Evolutionary conservation across 1,140 invertebrate genomes (phyloP).

Genomic region (Apis cerana): DNA sequence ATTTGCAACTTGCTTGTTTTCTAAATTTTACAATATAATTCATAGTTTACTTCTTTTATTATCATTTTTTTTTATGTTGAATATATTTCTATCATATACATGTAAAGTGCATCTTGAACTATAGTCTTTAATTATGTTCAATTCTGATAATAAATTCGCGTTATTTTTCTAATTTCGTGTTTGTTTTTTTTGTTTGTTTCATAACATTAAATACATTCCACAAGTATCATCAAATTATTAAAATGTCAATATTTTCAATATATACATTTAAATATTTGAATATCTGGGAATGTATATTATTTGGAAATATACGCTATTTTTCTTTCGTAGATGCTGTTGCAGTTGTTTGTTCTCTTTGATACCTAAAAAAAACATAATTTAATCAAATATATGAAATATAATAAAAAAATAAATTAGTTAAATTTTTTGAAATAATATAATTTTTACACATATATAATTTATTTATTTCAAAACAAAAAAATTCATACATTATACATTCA

Average conservation of each 20-base stretch:
- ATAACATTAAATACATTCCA: background rate
- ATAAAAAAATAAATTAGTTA: background rate
- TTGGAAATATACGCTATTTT: slow-evolving; percentile 37
- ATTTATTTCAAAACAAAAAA: too few species aligned
- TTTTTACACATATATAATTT: background rate
- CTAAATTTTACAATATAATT: background rate
- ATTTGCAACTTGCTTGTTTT: background rate
- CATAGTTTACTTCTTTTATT: background rate
- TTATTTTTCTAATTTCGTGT: background rate
- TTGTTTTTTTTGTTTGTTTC: background rate
- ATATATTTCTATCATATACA: background rate
- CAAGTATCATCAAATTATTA: background rate
- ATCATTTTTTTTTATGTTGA: background rate
- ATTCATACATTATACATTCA: too few species aligned
- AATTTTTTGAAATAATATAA: background rate
- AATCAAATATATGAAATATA: background rate
- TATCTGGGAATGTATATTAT: slow-evolving; percentile 58
- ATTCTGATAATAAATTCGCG: background rate
- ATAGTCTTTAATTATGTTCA: background rate
- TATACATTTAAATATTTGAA: slow-evolving; percentile 36
- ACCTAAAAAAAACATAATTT: slow-evolving; percentile 43
- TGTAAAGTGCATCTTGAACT: too few species aligned
- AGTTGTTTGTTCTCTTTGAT: slow-evolving; percentile 62
- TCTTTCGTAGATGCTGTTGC: slow-evolving; percentile 21
- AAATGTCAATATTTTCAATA: slow-evolving; percentile 50